phyloP scores from a whole-genome alignment of 2,888 invertebrate species.

The Elysia crispata region DNA sequence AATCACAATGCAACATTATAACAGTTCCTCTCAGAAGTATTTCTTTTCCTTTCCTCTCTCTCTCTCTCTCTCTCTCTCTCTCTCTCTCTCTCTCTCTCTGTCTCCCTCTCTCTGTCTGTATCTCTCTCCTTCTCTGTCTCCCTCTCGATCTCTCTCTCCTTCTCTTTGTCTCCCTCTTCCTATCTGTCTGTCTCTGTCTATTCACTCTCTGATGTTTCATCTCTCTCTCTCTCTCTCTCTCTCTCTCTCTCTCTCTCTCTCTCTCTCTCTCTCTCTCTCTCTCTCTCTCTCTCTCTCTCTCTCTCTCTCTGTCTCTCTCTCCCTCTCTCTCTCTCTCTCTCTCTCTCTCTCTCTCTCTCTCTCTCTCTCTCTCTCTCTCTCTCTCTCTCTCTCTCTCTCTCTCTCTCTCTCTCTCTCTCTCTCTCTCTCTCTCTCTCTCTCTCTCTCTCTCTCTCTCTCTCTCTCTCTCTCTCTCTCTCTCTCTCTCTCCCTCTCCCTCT shows the following conservation, averaged over 20 bases:
- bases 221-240: no score
- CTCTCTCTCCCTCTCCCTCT: no score
- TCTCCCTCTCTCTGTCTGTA: neutral
- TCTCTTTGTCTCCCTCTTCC: no score
- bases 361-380: neutral
- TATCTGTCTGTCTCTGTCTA: no score
- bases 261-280: neutral
- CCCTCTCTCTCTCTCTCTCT: neutral
- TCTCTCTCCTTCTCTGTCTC: neutral
- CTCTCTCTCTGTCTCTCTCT: conserved; percentile 11
- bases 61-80: conserved; percentile 6
- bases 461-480: no score
- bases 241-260: neutral
- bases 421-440: no score
- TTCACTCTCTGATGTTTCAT: no score
- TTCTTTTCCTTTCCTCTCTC: neutral
- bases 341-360: neutral
- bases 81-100: neutral
- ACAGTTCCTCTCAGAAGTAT: no score
- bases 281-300: neutral
- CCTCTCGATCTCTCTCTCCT: no score
- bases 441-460: no score
- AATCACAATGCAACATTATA: no score
- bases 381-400: conserved; percentile 4
- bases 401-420: neutral